Conservation (phyloP, 2,888 invertebrate species). For the Heliconius aoede region DNA sequence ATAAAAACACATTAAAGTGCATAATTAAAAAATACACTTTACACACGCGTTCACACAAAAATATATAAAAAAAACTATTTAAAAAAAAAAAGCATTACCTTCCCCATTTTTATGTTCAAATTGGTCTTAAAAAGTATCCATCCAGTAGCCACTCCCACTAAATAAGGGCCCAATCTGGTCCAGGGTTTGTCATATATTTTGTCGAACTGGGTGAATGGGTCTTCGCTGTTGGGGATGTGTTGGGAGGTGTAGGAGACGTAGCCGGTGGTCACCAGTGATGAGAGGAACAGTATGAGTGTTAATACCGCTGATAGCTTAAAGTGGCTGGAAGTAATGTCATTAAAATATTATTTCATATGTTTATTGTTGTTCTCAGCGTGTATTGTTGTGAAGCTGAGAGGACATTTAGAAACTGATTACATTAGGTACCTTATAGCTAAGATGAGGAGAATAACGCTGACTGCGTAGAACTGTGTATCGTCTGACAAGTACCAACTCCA, state of each 20-base stretch:
- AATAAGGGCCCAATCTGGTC: constrained; percentile 92
- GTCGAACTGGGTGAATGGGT: constrained; percentile 92
- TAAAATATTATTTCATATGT: neutral
- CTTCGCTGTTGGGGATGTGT: constrained; percentile 90
- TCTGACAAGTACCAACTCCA: constrained; percentile 96
- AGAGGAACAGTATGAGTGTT: constrained; percentile 86
- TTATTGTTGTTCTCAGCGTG: too few species aligned
- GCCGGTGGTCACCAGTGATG: constrained; percentile 91
- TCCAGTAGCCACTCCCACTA: constrained; percentile 92
- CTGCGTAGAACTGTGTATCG: constrained; percentile 93
- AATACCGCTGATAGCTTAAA: constrained; percentile 89
- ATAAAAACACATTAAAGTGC: too few species aligned
- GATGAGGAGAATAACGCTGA: constrained; percentile 92
- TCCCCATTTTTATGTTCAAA: constrained; percentile 89
- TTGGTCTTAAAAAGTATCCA: constrained; percentile 93
- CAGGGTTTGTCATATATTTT: constrained; percentile 96
- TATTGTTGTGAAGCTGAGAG: too few species aligned
- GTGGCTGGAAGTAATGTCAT: constrained; percentile 80
- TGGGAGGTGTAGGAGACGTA: constrained; percentile 91
- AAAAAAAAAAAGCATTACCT: constrained; percentile 71
- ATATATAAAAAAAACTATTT: neutral
- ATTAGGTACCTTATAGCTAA: constrained; percentile 89
- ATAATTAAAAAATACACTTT: neutral
- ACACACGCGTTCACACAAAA: neutral
- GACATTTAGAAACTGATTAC: too few species aligned